Conservation (phyloP, 1,140 invertebrate genomes). For the Trachymyrmex cornetzi region DNA sequence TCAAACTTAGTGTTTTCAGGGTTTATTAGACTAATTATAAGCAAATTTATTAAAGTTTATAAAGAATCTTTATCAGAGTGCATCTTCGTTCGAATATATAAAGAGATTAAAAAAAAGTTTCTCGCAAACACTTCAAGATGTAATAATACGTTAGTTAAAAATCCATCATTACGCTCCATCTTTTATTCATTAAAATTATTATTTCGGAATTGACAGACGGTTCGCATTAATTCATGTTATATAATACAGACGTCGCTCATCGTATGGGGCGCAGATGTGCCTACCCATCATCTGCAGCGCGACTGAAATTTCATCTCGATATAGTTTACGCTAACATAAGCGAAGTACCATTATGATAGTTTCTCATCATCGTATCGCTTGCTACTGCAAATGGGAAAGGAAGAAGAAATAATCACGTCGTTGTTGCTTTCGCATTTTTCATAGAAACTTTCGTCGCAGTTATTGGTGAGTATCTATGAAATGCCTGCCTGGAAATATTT, state of each 20-base stretch:
- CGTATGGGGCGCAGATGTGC: constrained; percentile 66
- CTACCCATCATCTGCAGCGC: neutral
- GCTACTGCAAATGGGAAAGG: neutral
- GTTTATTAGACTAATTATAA: too few species aligned
- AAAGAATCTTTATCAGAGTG: too few species aligned
- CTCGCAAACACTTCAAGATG: neutral
- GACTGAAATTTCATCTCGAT: constrained; percentile 80
- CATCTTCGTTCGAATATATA: too few species aligned
- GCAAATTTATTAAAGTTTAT: too few species aligned
- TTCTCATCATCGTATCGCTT: neutral
- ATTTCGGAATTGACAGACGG: constrained; percentile 19
- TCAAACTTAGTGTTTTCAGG: too few species aligned
- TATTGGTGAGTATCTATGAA: neutral
- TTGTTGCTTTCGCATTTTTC: neutral
- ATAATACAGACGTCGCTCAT: constrained; percentile 48
- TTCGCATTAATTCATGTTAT: constrained; percentile 39
- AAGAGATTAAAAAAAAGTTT: neutral
- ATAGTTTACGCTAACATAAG: constrained; percentile 42
- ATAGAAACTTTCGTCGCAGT: neutral
- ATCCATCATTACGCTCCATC: constrained; percentile 12
- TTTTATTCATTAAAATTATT: constrained; percentile 35
- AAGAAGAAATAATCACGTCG: constrained; percentile 17
- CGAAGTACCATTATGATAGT: constrained; percentile 42
- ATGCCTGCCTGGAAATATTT: neutral
- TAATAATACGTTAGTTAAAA: constrained; percentile 9